Base-by-base conservation (phyloP, 1,140 invertebrate species). In the Lamellibrachia luymesi region DNA sequence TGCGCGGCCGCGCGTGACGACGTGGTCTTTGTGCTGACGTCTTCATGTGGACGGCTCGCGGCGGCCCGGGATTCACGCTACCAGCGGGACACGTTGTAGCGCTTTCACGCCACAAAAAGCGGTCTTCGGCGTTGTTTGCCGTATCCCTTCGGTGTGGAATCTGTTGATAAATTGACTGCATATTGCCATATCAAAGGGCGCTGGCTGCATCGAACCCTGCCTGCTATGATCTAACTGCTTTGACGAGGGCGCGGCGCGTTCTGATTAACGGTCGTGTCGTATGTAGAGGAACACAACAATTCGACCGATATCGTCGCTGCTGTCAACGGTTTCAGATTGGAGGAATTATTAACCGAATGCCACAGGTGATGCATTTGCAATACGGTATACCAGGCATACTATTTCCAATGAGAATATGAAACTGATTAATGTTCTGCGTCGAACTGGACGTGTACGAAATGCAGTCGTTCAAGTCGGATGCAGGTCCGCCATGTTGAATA, bases 151-250 rank as follows among this genome's bases (percentile, higher is more conserved):
- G 64, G 64, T 80, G 13, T 80, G 64, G 64, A 80, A 80, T 22
- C 64, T 80, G 64, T 22, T 80, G 64, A 80, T 80, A 80, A 80
- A 80, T 80, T 80, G 64, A 80, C 64, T 80, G 64, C 64, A 80
- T 80, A 80, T 80, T 80, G 64, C 64, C 64, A 80, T 80, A 80
- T 80, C 64, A 80, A 80, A 80, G 64, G 64, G 64, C 64, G 64
- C 64, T 80, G 13, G 17, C 4, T 80, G 64, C 6, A 80, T 10
- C 64, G 6, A 22, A 22, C 13, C 64, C 17, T 17, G 64, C 25
- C 64, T 80, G 13, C 13, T 80, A 80, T 80, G 64, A 80, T 80
- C 64, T 80, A 80, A 80, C 64, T 22, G 64, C 25, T 80, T 80
- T 80, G 64, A 80, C 25, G 64, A 22, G 64, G 64, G 13, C 64